phyloP scores from a whole-genome alignment of 1,140 invertebrate genomes.

The Oncopodura yosiiana region DNA sequence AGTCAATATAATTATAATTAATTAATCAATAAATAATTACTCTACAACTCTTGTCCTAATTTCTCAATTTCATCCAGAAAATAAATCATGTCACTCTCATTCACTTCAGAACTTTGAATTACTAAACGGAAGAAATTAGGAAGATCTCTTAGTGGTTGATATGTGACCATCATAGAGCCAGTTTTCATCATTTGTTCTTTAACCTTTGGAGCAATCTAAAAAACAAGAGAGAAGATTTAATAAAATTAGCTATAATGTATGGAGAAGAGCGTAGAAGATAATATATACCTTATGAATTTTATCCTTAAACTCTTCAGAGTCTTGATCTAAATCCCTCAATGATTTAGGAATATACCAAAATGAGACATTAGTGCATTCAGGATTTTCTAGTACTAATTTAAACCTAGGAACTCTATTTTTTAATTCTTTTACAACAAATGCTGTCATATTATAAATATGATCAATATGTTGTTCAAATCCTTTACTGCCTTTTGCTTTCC shows the following conservation, averaged over 20 bases:
- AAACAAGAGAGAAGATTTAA: constrained; percentile 2
- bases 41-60: constrained; percentile 58
- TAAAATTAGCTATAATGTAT: neutral
- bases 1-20: too few species aligned
- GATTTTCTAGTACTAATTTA: constrained; percentile 60
- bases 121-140: constrained; percentile 92
- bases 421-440: constrained; percentile 59
- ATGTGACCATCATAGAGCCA: constrained; percentile 90
- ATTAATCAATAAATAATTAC: constrained; percentile 1
- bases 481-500: constrained; percentile 82
- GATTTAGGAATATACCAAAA: constrained; percentile 89
- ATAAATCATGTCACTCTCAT: constrained; percentile 69
- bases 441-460: constrained; percentile 60
- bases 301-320: constrained; percentile 52
- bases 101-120: constrained; percentile 75
- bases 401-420: constrained; percentile 55
- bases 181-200: constrained; percentile 90
- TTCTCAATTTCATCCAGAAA: constrained; percentile 77
- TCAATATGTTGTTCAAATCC: constrained; percentile 73
- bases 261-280: neutral
- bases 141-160: constrained; percentile 67
- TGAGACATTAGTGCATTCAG: constrained; percentile 86
- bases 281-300: constrained; percentile 54
- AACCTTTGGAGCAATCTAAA: constrained; percentile 71
- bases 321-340: constrained; percentile 48